Evolutionary conservation across 2,888 invertebrate genomes (phyloP).

Genomic region (Carcina quercana): DNA sequence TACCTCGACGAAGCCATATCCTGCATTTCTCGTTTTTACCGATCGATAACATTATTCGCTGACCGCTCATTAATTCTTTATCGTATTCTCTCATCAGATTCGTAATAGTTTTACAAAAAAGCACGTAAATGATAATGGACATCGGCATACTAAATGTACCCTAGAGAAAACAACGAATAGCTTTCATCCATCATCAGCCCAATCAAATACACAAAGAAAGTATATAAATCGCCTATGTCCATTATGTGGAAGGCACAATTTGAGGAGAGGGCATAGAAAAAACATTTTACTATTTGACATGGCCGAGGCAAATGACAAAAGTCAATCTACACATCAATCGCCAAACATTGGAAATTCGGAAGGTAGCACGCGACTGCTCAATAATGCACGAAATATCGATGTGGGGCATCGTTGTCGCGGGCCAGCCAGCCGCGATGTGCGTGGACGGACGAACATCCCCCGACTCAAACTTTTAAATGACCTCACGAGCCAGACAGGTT

Average conservation of each 20-base stretch:
- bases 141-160: conserved; percentile 30
- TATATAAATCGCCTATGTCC: conserved; percentile 60
- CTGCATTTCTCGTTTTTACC: conserved; percentile 1
- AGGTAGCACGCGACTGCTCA: conserved; percentile 69
- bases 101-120: conserved; percentile 25
- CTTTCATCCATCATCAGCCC: conserved; percentile 60
- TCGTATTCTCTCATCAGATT: conserved; percentile 23
- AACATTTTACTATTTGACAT: conserved; percentile 71
- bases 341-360: conserved; percentile 73
- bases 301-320: conserved; percentile 71
- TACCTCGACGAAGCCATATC: conserved; percentile 1
- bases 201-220: conserved; percentile 53
- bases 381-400: conserved; percentile 73
- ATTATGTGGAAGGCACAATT: conserved; percentile 60
- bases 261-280: conserved; percentile 61
- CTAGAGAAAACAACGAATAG: conserved; percentile 44
- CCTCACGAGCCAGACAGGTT: too few relatives aligned
- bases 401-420: conserved; percentile 52
- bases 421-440: conserved; percentile 5
- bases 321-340: conserved; percentile 74
- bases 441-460: conserved; percentile 6
- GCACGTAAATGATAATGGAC: conserved; percentile 31
- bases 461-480: too few relatives aligned
- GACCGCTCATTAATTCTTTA: conserved; percentile 22
- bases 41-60: conserved; percentile 16